Conservation (phyloP, 2,888 invertebrate species). For the Cosmia trapezina region DNA sequence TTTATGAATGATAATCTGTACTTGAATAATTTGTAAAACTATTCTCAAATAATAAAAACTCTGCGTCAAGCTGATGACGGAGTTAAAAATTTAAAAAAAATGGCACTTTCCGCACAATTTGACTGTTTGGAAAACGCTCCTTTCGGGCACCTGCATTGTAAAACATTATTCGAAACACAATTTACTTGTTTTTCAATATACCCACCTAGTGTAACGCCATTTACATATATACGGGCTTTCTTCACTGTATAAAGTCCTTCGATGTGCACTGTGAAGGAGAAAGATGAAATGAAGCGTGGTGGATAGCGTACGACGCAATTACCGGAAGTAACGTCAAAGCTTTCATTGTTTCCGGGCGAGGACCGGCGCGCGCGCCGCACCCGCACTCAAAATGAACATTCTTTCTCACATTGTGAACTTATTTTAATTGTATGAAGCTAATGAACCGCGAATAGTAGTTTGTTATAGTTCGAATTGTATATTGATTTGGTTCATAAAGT, state of each 20-base stretch:
- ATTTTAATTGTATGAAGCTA: conserved; percentile 76
- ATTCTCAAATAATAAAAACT: too few relatives aligned
- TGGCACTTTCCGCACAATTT: too few relatives aligned
- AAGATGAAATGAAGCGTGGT: conserved; percentile 79
- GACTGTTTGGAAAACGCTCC: too few relatives aligned
- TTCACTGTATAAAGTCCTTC: conserved; percentile 58
- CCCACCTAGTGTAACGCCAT: not conserved
- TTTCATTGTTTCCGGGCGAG: conserved; percentile 78
- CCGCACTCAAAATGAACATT: conserved; percentile 68
- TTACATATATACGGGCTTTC: conserved; percentile 28
- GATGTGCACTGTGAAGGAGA: conserved; percentile 72
- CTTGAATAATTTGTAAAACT: too few relatives aligned
- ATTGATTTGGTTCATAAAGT: conserved; percentile 54
- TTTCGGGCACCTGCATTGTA: too few relatives aligned
- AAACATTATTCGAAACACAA: not conserved
- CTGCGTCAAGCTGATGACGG: too few relatives aligned
- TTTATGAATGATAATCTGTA: too few relatives aligned
- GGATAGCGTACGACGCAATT: conserved; percentile 74
- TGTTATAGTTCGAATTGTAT: conserved; percentile 58
- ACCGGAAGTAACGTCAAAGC: conserved; percentile 85
- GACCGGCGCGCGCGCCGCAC: conserved; percentile 69
- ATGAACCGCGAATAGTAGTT: conserved; percentile 67
- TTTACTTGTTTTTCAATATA: not conserved
- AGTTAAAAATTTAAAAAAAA: too few relatives aligned
- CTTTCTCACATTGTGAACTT: conserved; percentile 69